Conservation (phyloP, 2,113 vertebrate species). For the Emberiza fucata region DNA sequence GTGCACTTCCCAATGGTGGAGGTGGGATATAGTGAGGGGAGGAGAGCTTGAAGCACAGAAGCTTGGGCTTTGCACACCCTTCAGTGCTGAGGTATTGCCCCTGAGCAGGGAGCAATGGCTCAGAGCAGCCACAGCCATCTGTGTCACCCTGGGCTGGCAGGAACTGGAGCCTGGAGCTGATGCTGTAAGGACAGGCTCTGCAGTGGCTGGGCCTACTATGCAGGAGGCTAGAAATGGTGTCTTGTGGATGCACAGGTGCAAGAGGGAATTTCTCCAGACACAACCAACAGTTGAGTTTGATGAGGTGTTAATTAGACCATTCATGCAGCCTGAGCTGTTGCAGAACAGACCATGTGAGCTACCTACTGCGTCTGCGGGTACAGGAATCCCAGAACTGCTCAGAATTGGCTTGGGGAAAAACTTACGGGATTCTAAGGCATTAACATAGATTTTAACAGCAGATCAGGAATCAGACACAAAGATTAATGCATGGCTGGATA, state of each 20-base stretch:
- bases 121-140: not conserved
- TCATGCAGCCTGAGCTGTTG: constrained; percentile 51
- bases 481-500: not conserved
- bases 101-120: accelerated
- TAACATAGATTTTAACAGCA: constrained; percentile 24
- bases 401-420: not conserved
- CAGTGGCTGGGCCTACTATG: not conserved
- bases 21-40: not conserved
- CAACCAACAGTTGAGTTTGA: constrained; percentile 48
- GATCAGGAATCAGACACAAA: constrained; percentile 6
- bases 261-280: constrained; percentile 51
- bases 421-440: constrained; percentile 37
- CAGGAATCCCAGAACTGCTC: constrained; percentile 25
- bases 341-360: constrained; percentile 28
- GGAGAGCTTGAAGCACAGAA: not conserved
- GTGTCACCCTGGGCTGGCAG: not conserved
- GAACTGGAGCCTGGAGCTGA: not conserved
- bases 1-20: not conserved
- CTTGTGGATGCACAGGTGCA: constrained; percentile 46
- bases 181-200: not conserved
- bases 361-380: not conserved
- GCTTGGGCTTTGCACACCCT: not conserved
- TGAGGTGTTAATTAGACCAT: constrained; percentile 72
- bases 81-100: not conserved
- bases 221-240: not conserved